A percentile compares a stretch with the other conserved stretches of the same genome.
phyloP scores from a whole-genome alignment of 2,888 invertebrate genomes.

The Chloroclysta siterata region DNA sequence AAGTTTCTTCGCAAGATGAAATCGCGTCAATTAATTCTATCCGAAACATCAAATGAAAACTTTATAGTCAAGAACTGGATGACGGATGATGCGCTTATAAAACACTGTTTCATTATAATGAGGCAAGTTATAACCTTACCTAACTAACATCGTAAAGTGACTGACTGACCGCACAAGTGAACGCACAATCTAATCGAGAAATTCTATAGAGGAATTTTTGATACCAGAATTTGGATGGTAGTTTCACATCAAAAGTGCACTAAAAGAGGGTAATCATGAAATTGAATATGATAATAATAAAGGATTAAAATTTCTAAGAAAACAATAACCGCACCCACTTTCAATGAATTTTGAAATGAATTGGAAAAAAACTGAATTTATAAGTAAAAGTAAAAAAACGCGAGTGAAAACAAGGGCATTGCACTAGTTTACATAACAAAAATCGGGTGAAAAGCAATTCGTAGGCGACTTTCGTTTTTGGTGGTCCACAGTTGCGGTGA shows the following conservation, averaged over 20 bases:
- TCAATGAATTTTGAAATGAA: too few relatives aligned
- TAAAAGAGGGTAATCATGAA: too few relatives aligned
- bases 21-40: conserved; percentile 48
- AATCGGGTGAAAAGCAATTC: conserved; percentile 18
- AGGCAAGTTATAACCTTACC: conserved; percentile 34
- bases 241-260: too few relatives aligned
- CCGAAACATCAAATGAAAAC: conserved; percentile 44
- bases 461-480: conserved; percentile 20
- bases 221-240: too few relatives aligned
- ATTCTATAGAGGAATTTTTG: too few relatives aligned
- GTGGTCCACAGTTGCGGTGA: conserved; percentile 16
- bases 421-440: conserved; percentile 40
- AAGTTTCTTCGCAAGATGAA: conserved; percentile 41
- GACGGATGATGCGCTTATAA: conserved; percentile 49
- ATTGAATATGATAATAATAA: too few relatives aligned
- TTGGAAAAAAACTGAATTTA: not conserved
- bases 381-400: not conserved
- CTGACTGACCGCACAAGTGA: not conserved
- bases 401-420: not conserved
- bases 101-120: conserved; percentile 59
- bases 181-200: not conserved
- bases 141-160: not conserved
- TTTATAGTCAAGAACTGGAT: conserved; percentile 55
- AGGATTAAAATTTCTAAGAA: too few relatives aligned
- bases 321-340: too few relatives aligned